These are phyloP conservation scores for Trachurus trachurus DNA, from an alignment of 2,797 vertebrate species.

Conservation along the genomic window DNA sequence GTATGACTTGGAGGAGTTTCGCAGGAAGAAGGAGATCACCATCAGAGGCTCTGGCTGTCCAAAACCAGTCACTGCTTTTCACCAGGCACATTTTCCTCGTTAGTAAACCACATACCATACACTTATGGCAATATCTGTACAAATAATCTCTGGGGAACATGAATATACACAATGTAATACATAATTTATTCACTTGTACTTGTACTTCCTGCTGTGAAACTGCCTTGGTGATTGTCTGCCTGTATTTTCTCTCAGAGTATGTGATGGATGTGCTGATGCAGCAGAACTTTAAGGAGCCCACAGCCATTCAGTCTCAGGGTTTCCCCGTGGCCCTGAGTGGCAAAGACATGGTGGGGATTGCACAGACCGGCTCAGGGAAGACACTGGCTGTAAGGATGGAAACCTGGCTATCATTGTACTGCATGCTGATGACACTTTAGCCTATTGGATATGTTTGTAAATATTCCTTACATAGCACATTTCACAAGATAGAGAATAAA, in stretches of 20 bases:
- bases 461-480: background rate
- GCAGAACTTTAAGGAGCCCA: constrained; percentile 97
- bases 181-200: background rate
- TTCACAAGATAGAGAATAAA: background rate
- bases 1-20: constrained; percentile 94
- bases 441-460: background rate
- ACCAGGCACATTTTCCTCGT: constrained; percentile 97
- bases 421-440: background rate
- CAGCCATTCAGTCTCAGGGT: constrained; percentile 96
- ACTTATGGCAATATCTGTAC: background rate
- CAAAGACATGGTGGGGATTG: constrained; percentile 98
- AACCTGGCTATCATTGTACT: background rate
- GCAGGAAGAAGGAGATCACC: constrained; percentile 96
- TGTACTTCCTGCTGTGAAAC: background rate
- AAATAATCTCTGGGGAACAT: background rate
- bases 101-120: constrained; percentile 78
- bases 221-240: constrained; percentile 8
- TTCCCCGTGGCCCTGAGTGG: constrained; percentile 96
- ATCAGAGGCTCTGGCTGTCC: constrained; percentile 92
- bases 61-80: constrained; percentile 90
- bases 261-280: constrained; percentile 95
- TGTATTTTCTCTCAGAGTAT: constrained; percentile 87
- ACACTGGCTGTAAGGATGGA: constrained; percentile 92
- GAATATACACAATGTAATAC: background rate
- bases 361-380: constrained; percentile 98